Conservation (phyloP, 2,888 invertebrate genomes). For the Temnothorax ravouxi region DNA sequence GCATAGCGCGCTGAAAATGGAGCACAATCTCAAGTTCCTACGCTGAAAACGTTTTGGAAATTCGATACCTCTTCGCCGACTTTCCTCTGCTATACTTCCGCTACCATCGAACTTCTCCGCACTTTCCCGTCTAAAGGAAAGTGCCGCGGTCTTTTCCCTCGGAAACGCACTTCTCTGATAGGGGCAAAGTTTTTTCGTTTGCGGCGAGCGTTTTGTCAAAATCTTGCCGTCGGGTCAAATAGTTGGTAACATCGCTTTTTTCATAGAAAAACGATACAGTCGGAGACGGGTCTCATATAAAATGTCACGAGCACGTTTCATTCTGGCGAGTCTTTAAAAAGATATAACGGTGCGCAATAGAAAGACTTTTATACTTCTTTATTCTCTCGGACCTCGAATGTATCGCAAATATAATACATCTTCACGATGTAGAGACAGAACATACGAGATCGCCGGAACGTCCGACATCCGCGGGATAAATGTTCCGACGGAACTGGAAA, state of each 20-base stretch:
- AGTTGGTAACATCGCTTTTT: constrained; percentile 36
- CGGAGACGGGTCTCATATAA: constrained; percentile 31
- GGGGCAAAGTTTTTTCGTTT: constrained; percentile 14
- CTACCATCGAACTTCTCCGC: constrained; percentile 38
- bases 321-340: constrained; percentile 42
- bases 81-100: constrained; percentile 28
- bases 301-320: constrained; percentile 29
- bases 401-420: constrained; percentile 52
- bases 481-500: constrained; percentile 46
- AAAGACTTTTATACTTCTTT: constrained; percentile 2
- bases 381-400: constrained; percentile 41
- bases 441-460: constrained; percentile 31
- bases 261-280: constrained; percentile 28
- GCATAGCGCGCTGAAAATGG: constrained; percentile 44
- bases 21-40: constrained; percentile 18
- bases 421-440: constrained; percentile 40
- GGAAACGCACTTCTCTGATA: constrained; percentile 27
- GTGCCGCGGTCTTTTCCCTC: constrained; percentile 16
- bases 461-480: constrained; percentile 50
- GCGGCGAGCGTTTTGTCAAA: constrained; percentile 36
- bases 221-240: constrained; percentile 32
- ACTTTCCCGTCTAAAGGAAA: constrained; percentile 21
- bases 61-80: constrained; percentile 33
- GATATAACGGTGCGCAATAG: constrained; percentile 9
- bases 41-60: constrained; percentile 33